Evolutionary conservation across 2,113 vertebrate species (phyloP), one percentile per base, ranked within the genome.

Genomic region (Canis aureus): DNA sequence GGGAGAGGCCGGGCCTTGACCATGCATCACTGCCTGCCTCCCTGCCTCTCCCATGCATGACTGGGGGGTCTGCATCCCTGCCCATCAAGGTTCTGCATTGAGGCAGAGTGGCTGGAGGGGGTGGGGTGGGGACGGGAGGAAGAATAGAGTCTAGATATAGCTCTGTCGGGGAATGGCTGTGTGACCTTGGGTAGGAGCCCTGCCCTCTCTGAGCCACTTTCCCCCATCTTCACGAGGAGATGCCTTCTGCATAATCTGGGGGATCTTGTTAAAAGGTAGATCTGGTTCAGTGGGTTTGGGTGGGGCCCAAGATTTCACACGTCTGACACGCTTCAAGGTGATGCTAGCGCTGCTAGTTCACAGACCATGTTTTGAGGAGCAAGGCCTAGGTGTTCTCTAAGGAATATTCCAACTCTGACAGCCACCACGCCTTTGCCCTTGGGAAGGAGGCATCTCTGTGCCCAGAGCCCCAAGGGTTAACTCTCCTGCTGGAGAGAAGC

Each of bases 401-500:
- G 80, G 60, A 55, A 4, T 25, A 11, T 8, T 20, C 88, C 32
- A 29, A 32, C 32, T 86, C 62, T 5, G 19, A n/a, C 62, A 71
- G 86, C 25, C 15, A 9, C 82, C 78, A 53, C 0, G 0, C 25
- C 87, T 38, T 59, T 38, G 74, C 22, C n/a, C 76, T 16, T 0
- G 4, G 60, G 82, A 73, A 32, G 25, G 82, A 66, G 35, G 57
- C 38, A 0, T 59, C 49, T 82, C 5, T 0, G 29, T 91, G 71
- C 49, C 73, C 73, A 32, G 97, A 55, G 20, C 53, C 88, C 88
- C 53, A 94, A 94, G 95, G 84, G 97, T 98, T 97, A 98, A 97
- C 89, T 59, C 59, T 94, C 32, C 25, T n/a, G 49, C 82, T 51
- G 27, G 83, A 92, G 82, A 96, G 32, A 89, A 80, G 74, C 91